These are phyloP conservation scores for Sipha maydis DNA, from an alignment of 2,888 invertebrate species.

Conservation along the genomic window DNA sequence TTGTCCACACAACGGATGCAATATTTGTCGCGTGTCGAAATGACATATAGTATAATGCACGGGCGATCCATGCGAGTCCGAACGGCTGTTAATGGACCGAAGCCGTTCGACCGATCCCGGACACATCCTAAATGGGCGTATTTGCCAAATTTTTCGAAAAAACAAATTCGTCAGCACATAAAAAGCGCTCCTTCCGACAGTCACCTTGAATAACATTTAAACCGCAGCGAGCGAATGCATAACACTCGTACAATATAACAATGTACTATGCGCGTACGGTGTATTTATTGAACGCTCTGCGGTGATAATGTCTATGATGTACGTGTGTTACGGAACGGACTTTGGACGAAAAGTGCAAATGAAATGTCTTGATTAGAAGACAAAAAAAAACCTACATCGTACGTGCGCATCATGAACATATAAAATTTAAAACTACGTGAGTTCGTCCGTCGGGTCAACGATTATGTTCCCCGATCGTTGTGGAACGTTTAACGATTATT, in stretches of 20 bases:
- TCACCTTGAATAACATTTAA: conserved; percentile 44
- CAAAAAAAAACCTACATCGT: not conserved
- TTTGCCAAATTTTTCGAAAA: no score
- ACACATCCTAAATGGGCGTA: not conserved
- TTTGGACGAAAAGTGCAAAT: conserved; percentile 27
- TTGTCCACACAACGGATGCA: no score
- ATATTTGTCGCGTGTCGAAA: not conserved
- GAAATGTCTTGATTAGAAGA: not conserved
- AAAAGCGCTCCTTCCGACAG: not conserved
- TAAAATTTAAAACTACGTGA: not conserved
- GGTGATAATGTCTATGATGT: no score
- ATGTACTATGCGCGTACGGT: no score
- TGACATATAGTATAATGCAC: no score
- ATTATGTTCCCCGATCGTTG: not conserved
- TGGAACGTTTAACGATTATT: not conserved
- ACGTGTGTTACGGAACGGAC: not conserved
- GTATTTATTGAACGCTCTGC: no score
- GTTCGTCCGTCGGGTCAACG: not conserved
- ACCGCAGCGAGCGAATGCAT: not conserved
- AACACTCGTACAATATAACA: no score
- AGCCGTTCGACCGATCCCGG: no score
- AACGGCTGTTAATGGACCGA: no score
- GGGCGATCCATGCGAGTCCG: no score
- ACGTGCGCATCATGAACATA: not conserved
- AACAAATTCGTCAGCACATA: no score